Evolutionary conservation across 2,888 invertebrate species (phyloP).

Genomic region (Amorpha juglandis): DNA sequence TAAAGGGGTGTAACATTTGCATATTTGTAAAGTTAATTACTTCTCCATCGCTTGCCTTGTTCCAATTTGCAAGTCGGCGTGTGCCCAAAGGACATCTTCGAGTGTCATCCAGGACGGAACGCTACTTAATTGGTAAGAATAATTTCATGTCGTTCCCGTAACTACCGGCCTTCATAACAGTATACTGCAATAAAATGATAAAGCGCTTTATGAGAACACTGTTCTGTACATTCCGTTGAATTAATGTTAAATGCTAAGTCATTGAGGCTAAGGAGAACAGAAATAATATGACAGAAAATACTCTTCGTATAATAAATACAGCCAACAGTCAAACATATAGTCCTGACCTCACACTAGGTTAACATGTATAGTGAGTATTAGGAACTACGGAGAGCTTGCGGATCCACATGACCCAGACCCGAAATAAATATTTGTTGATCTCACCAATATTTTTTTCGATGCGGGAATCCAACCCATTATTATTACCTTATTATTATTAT

Average conservation of each 20-base stretch:
- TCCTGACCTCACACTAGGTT: no score
- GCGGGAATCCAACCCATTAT: no score
- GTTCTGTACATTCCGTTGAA: constrained; percentile 38
- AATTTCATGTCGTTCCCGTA: constrained; percentile 55
- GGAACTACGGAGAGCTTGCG: no score
- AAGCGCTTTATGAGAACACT: constrained; percentile 42
- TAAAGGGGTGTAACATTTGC: constrained; percentile 23
- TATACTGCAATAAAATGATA: constrained; percentile 56
- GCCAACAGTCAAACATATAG: no score
- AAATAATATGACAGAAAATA: no score
- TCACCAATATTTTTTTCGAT: no score
- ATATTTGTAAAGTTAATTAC: constrained; percentile 28
- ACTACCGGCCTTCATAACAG: constrained; percentile 59
- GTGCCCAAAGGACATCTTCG: constrained; percentile 62
- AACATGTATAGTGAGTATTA: no score
- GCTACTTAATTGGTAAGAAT: constrained; percentile 62
- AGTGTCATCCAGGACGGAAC: constrained; percentile 56
- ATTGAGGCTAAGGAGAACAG: not conserved
- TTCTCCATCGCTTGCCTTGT: constrained; percentile 44
- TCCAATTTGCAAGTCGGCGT: constrained; percentile 53
- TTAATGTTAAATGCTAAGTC: constrained; percentile 19
- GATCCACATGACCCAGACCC: no score
- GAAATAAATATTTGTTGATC: no score
- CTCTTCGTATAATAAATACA: no score
- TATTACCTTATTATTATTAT: no score